Evolutionary conservation across 2,888 invertebrate species (phyloP).

Genomic region (Cyclophora albipunctata): DNA sequence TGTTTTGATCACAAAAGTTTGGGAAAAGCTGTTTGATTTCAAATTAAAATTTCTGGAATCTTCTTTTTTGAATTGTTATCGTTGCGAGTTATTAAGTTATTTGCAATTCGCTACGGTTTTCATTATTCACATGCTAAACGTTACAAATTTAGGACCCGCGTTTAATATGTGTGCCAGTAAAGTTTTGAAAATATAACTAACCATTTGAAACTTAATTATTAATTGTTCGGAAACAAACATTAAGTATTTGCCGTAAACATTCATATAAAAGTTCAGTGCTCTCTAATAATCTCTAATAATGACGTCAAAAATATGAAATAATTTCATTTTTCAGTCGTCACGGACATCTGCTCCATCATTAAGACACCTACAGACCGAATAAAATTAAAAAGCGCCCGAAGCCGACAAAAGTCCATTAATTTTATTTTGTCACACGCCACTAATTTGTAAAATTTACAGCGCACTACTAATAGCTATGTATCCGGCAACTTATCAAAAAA

Average conservation of each 20-base stretch:
- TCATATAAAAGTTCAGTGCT: too few relatives aligned
- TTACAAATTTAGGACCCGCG: slow-evolving; percentile 24
- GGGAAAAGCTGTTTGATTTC: slow-evolving; percentile 16
- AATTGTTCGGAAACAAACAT: too few relatives aligned
- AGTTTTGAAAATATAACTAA: neutral
- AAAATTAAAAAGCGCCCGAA: slow-evolving; percentile 45
- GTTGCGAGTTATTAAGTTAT: slow-evolving; percentile 10
- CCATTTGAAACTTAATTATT: too few relatives aligned
- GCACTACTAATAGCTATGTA: slow-evolving; percentile 56
- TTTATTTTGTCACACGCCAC: slow-evolving; percentile 68
- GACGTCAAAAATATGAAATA: slow-evolving; percentile 32
- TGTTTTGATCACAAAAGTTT: slow-evolving; percentile 21
- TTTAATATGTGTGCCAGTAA: neutral
- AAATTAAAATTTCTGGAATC: slow-evolving; percentile 17
- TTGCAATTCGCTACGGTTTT: slow-evolving; percentile 13
- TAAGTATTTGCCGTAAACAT: too few relatives aligned
- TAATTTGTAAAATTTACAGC: slow-evolving; percentile 71
- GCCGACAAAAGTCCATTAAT: slow-evolving; percentile 58
- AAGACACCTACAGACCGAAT: slow-evolving; percentile 37
- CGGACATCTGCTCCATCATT: slow-evolving; percentile 65
- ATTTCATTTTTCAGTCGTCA: slow-evolving; percentile 40
- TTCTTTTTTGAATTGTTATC: slow-evolving; percentile 10
- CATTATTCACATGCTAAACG: slow-evolving; percentile 18
- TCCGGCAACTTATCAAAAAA: slow-evolving; percentile 62
- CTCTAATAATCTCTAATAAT: neutral